Evolutionary conservation across 2,888 invertebrate genomes (phyloP), one percentile per base, ranked within the genome.

Genomic region (Synanthedon tipuliformis): DNA sequence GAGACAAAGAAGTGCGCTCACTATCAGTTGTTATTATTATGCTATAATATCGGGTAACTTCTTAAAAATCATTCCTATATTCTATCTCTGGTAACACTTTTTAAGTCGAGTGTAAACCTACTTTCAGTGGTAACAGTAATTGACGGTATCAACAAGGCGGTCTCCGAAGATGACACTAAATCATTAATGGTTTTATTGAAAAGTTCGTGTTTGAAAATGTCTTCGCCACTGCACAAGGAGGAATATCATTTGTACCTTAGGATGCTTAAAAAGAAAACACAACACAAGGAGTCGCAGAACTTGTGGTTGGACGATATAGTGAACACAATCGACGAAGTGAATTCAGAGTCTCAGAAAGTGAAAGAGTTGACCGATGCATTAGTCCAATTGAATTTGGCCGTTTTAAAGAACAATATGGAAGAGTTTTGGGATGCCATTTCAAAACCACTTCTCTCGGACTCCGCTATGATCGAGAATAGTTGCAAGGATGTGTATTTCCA

Each of bases 301-400:
- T 74, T 91, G 5, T 91, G 90, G 90, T 73, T 89, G 51, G 90
- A 90, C 56, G 91, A 91, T 63, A 85, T 90, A 53, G 74, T 88
- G 54, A 74, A 80, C 41, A 74, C 86, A 53, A 71, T 89, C 34
- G 71, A 81, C 54, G 81, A 85, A 58, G 89, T 89, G 4, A 76
- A 82, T 53, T 61, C 67, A 11, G 90, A 90, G 70, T 85, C 88
- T 10, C 59, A 75, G 49, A 81, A 81, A 65, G 89, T 88, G 2
- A 88, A 89, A 61, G 75, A 79, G 51, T 62, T 86, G 18, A 86
- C 83, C 51, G 83, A 86, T 62, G 72, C 78, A 27, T 64, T 89
- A 52, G 79, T 85, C 48, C 81, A 83, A 50, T 64, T 88, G 60
- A 88, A 86, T 64, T 69, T 79, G 40, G 78, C 83, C 15, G 64